Percentiles rank a stretch among this genome's conserved stretches.
Conservation (phyloP, 2,797 vertebrate species). For the Syndactyla subalaris region DNA sequence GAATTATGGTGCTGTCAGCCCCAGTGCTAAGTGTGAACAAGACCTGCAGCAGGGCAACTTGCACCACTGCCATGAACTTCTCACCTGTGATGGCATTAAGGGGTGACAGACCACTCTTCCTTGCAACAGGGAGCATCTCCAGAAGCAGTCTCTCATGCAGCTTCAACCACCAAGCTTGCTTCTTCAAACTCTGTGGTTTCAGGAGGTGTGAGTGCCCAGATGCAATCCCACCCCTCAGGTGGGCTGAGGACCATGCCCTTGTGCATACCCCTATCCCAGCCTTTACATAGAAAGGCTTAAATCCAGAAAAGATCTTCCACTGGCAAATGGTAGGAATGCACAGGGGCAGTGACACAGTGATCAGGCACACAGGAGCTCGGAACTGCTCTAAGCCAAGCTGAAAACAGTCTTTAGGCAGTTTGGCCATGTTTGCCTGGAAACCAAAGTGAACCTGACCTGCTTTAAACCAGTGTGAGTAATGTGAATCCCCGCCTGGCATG, state of each 20-base stretch:
- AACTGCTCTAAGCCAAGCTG: neutral
- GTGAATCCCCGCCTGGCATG: neutral
- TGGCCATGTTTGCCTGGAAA: slow-evolving; percentile 24
- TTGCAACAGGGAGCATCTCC: neutral
- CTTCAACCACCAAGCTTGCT: neutral
- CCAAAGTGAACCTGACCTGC: slow-evolving; percentile 24
- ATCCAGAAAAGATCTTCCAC: neutral
- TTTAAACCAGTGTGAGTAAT: slow-evolving; percentile 35
- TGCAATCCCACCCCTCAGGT: neutral
- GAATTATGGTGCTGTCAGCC: neutral
- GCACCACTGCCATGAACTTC: neutral
- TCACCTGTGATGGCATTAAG: neutral
- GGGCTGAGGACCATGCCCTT: fast-evolving
- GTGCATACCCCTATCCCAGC: neutral
- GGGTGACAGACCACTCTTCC: neutral
- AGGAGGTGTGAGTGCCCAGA: fast-evolving
- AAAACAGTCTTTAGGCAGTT: neutral
- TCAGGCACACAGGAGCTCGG: fast-evolving
- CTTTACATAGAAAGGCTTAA: neutral
- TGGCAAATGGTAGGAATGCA: neutral
- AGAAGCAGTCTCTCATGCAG: neutral
- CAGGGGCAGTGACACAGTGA: neutral
- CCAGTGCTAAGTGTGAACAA: fast-evolving
- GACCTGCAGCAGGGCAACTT: neutral
- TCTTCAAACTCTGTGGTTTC: neutral